These are phyloP conservation scores for Labia minor DNA, from an alignment of 2,888 invertebrate species.

Conservation along the genomic window DNA sequence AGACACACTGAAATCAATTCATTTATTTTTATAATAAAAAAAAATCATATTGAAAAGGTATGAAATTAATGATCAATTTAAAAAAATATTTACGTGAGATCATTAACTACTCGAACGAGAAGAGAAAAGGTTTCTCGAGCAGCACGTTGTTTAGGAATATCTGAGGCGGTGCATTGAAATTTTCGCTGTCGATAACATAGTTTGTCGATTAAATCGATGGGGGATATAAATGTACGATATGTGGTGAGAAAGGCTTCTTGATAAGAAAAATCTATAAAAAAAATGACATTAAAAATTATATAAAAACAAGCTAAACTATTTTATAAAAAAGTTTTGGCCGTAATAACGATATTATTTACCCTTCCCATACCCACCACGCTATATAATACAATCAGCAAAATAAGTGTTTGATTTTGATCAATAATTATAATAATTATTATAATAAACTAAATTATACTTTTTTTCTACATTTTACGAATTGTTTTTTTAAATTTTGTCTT, in stretches of 20 bases:
- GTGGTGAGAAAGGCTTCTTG: conserved; percentile 98
- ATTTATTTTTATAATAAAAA: conserved; percentile 19
- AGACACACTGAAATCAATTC: conserved; percentile 50
- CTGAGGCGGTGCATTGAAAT: conserved; percentile 55
- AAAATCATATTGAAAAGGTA: conserved; percentile 17
- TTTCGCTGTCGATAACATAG: conserved; percentile 67
- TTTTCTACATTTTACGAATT: too few species aligned
- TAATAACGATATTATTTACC: too few species aligned
- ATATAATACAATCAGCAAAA: too few species aligned
- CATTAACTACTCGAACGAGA: conserved; percentile 87
- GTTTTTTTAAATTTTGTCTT: too few species aligned
- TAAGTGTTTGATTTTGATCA: too few species aligned
- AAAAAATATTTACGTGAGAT: conserved; percentile 64
- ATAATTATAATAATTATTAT: too few species aligned
- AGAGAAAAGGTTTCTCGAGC: conserved; percentile 83
- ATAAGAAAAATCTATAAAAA: conserved; percentile 68
- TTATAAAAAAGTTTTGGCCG: neutral
- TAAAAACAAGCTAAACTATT: conserved; percentile 18
- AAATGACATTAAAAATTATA: conserved; percentile 15
- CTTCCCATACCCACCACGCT: too few species aligned
- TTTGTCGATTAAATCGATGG: conserved; percentile 74
- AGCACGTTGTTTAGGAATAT: conserved; percentile 58
- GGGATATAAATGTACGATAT: conserved; percentile 89
- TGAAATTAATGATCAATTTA: neutral
- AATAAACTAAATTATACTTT: too few species aligned